Evolutionary conservation across 2,797 vertebrate genomes (phyloP).

Genomic region (Smutsia gigantea): DNA sequence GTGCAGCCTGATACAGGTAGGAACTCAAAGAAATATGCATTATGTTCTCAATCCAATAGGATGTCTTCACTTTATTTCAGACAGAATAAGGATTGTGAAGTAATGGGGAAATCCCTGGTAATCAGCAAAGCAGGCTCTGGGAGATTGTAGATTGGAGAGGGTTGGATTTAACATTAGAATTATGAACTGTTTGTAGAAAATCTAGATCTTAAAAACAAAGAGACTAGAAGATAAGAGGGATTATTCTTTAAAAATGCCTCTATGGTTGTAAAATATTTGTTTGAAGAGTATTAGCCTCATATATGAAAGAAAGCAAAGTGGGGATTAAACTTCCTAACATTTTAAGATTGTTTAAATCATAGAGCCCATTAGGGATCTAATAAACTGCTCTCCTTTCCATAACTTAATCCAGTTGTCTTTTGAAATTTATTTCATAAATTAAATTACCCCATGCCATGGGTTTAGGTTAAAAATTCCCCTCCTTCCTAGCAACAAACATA

Average conservation of each 20-base stretch:
- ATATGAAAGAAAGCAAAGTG: not conserved
- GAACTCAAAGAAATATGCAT: not conserved
- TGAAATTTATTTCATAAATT: not conserved
- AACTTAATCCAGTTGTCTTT: not conserved
- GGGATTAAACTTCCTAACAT: not conserved
- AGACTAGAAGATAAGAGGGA: not conserved
- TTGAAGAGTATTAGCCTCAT: not conserved
- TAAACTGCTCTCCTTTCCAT: not conserved
- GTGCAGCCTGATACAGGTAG: not conserved
- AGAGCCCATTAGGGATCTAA: not conserved
- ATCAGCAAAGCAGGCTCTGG: not conserved
- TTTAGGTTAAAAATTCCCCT: not conserved
- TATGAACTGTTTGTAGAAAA: not conserved
- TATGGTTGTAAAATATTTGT: not conserved
- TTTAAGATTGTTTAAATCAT: not conserved
- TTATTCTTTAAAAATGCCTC: not conserved
- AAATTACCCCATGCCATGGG: not conserved
- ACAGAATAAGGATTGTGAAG: not conserved
- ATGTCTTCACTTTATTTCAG: not conserved
- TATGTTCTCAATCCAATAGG: not conserved
- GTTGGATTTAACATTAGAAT: not conserved
- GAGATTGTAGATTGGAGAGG: not conserved
- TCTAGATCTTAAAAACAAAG: not conserved
- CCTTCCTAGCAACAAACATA: not conserved
- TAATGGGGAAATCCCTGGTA: not conserved